A percentile compares a stretch with the other conserved stretches of the same genome.
phyloP scores from a whole-genome alignment of 23 tunicate species.

The Styela clava region DNA sequence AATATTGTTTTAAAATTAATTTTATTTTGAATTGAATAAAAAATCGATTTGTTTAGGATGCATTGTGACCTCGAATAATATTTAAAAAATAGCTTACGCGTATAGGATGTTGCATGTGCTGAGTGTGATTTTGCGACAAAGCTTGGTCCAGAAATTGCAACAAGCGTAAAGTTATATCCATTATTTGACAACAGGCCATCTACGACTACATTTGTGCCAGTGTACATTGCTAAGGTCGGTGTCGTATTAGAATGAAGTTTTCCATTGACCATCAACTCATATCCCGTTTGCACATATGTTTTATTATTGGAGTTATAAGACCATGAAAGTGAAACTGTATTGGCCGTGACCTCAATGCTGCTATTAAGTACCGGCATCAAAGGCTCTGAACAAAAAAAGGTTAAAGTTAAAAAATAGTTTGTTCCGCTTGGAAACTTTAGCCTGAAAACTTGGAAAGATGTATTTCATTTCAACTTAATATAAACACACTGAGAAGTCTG shows the following conservation, averaged over 20 bases:
- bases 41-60: no score
- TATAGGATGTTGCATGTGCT: neutral
- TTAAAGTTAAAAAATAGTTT: no score
- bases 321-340: neutral
- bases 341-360: neutral
- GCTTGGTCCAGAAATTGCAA: slow-evolving; percentile 9
- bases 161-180: slow-evolving; percentile 2
- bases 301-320: neutral
- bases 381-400: neutral
- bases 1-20: no score
- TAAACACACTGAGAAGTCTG: no score
- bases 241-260: neutral
- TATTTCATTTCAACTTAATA: no score
- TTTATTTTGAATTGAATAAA: no score
- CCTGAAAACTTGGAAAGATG: no score
- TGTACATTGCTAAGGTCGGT: neutral
- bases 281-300: neutral
- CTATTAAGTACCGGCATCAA: neutral
- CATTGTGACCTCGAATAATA: no score
- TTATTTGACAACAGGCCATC: neutral
- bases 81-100: no score
- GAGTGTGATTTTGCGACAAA: neutral
- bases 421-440: no score
- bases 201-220: neutral
- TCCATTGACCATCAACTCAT: slow-evolving; percentile 7